Conservation (phyloP, 2,797 vertebrate genomes). For the Myotis findleyi region DNA sequence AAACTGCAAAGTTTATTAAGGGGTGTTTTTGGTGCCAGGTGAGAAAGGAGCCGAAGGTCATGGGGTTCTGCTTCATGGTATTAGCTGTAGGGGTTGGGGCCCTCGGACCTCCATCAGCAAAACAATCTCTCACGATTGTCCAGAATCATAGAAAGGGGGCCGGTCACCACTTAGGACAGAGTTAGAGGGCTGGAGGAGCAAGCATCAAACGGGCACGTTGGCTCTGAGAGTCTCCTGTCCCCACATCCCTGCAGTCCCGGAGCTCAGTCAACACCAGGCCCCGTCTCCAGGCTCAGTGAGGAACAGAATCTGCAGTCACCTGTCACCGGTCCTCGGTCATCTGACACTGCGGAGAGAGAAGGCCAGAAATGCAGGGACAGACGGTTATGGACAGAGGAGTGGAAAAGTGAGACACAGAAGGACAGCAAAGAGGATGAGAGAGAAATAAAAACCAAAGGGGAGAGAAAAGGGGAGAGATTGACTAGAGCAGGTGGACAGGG, state of each 20-base stretch:
- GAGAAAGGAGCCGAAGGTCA: neutral
- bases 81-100: neutral
- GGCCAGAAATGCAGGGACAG: neutral
- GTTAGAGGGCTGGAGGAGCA: neutral
- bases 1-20: neutral
- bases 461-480: no score
- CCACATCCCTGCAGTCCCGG: no score
- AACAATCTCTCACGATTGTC: neutral
- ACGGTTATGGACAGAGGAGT: neutral
- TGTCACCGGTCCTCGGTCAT: neutral
- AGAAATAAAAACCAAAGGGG: neutral
- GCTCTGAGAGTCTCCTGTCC: no score
- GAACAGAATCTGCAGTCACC: neutral
- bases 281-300: neutral
- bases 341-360: neutral
- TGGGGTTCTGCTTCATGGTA: neutral
- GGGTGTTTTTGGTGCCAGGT: no score
- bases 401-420: neutral
- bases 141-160: neutral
- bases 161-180: neutral
- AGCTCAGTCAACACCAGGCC: fast-evolving
- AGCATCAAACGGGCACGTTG: neutral
- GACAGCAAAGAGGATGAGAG: neutral
- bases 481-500: no score
- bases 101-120: neutral